Percentiles rank a stretch among this genome's conserved stretches.
These are phyloP conservation scores for Trachops cirrhosus DNA, from an alignment of 2,797 vertebrate genomes.

Conservation along the genomic window DNA sequence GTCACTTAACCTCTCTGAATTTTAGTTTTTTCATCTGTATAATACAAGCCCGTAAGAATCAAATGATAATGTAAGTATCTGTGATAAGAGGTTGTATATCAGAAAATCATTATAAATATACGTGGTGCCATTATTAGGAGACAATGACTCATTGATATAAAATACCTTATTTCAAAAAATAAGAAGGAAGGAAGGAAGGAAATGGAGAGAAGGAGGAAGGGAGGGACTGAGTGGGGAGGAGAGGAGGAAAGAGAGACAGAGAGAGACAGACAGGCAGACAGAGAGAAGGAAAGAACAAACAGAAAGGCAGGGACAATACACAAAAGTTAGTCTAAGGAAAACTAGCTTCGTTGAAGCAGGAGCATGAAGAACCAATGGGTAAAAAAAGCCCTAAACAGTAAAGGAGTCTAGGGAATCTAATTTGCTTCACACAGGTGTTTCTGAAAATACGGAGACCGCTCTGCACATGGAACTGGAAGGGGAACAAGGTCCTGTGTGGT, in stretches of 20 bases:
- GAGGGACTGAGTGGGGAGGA: too few relatives aligned
- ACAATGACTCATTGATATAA: neutral
- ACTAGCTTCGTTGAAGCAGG: neutral
- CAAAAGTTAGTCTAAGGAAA: neutral
- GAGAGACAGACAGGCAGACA: neutral
- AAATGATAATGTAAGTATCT: neutral
- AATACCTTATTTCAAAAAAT: neutral
- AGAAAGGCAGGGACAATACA: neutral
- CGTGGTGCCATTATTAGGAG: neutral
- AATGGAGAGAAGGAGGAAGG: too few relatives aligned
- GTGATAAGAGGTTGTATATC: neutral
- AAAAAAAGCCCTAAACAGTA: neutral
- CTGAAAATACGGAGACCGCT: neutral
- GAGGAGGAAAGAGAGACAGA: neutral
- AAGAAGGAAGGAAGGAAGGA: neutral
- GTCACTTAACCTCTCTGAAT: neutral
- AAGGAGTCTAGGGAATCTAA: neutral
- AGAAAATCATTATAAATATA: neutral
- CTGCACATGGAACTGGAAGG: neutral
- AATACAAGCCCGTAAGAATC: neutral
- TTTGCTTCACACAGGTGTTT: neutral
- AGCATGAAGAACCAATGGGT: neutral
- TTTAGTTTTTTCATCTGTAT: neutral
- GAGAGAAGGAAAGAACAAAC: neutral
- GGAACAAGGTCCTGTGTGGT: slow-evolving; percentile 51